Evolutionary conservation across 2,888 invertebrate species (phyloP).

Genomic region (Macroteleia sp.): DNA sequence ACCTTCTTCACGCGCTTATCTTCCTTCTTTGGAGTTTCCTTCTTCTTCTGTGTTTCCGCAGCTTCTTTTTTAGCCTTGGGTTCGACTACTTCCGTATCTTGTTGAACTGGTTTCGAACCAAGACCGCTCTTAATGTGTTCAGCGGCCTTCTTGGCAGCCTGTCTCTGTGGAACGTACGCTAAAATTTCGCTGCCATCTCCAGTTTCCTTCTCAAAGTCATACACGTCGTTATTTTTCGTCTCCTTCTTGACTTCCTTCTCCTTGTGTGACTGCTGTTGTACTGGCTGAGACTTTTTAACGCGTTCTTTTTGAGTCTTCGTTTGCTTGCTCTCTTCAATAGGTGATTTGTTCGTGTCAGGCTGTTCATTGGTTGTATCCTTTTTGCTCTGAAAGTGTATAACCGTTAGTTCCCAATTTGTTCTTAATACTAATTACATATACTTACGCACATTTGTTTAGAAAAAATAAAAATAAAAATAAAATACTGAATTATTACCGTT

Average conservation of each 20-base stretch:
- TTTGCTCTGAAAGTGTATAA: too few relatives aligned
- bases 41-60: constrained; percentile 75
- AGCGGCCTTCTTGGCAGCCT: constrained; percentile 96
- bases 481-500: too few relatives aligned
- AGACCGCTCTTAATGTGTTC: constrained; percentile 94
- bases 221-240: constrained; percentile 84
- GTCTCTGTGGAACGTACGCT: constrained; percentile 94
- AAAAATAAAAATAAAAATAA: too few relatives aligned
- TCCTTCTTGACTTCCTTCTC: constrained; percentile 70
- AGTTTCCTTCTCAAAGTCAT: constrained; percentile 87
- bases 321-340: constrained; percentile 73
- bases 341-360: constrained; percentile 80
- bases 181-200: constrained; percentile 87
- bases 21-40: constrained; percentile 76
- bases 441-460: too few relatives aligned
- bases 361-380: constrained; percentile 75
- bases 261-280: constrained; percentile 43
- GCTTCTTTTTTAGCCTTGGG: constrained; percentile 76
- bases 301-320: constrained; percentile 77
- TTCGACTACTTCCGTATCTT: constrained; percentile 77
- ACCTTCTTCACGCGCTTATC: constrained; percentile 49
- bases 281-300: constrained; percentile 69
- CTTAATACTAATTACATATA: too few relatives aligned
- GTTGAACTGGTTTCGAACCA: constrained; percentile 84
- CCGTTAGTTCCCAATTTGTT: too few relatives aligned